A percentile compares a stretch with the other conserved stretches of the same genome.
These are phyloP conservation scores for Abscondita cerata DNA, from an alignment of 2,888 invertebrate genomes.

Conservation along the genomic window DNA sequence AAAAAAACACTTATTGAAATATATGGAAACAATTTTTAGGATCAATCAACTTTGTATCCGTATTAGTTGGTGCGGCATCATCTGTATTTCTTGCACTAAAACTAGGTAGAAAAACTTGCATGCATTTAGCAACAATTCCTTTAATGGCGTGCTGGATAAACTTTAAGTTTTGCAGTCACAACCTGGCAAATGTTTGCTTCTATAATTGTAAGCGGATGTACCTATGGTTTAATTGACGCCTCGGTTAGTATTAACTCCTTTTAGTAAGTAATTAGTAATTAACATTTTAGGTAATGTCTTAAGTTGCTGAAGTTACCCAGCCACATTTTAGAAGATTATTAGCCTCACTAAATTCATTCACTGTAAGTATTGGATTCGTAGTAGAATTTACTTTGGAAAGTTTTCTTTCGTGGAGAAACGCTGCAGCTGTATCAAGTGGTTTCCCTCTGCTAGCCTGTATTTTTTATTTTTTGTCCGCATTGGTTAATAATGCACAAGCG, in stretches of 20 bases:
- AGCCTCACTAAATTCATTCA: conserved; percentile 76
- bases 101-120: conserved; percentile 74
- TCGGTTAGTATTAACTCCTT: conserved; percentile 64
- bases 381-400: conserved; percentile 78
- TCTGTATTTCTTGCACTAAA: conserved; percentile 76
- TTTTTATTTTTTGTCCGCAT: conserved; percentile 72
- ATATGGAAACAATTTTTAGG: conserved; percentile 59
- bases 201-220: conserved; percentile 76
- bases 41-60: conserved; percentile 80
- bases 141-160: conserved; percentile 78
- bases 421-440: conserved; percentile 71
- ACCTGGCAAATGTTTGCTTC: conserved; percentile 72
- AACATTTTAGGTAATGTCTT: conserved; percentile 71
- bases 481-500: conserved; percentile 77
- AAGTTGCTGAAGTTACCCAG: conserved; percentile 85
- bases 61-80: conserved; percentile 77
- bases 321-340: conserved; percentile 78
- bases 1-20: conserved; percentile 49
- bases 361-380: conserved; percentile 77
- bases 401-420: conserved; percentile 74
- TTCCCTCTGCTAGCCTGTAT: conserved; percentile 70
- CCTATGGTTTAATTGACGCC: conserved; percentile 81
- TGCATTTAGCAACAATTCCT: conserved; percentile 78
- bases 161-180: conserved; percentile 69
- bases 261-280: too few species aligned